Conservation (phyloP, 2,888 invertebrate genomes). For the Fabriciana adippe region DNA sequence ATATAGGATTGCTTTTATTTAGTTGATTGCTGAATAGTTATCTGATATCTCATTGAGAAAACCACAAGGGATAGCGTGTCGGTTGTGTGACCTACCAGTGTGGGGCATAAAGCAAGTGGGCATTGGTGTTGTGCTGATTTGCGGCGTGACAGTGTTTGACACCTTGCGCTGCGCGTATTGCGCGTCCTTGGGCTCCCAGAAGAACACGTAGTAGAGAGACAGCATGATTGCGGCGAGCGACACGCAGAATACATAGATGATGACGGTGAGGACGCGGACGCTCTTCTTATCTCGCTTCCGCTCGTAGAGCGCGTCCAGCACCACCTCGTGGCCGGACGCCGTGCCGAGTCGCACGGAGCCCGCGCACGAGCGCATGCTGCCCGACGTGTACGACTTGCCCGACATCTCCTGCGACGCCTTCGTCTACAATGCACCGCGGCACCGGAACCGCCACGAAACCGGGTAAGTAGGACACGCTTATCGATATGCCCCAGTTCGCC, state of each 20-base stretch:
- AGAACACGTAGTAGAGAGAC: constrained; percentile 95
- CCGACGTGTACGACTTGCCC: constrained; percentile 79
- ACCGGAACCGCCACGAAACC: constrained; percentile 50
- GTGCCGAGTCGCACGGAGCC: constrained; percentile 72
- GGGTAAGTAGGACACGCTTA: constrained; percentile 77
- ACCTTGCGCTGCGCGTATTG: constrained; percentile 79
- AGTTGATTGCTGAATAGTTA: constrained; percentile 2
- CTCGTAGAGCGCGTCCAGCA: constrained; percentile 89
- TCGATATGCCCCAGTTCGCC: constrained; percentile 76
- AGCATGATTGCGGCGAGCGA: constrained; percentile 96
- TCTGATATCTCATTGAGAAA: not conserved
- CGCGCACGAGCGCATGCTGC: constrained; percentile 78
- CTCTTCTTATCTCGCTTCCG: constrained; percentile 93
- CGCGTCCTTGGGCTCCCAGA: constrained; percentile 92
- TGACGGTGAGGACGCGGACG: constrained; percentile 94
- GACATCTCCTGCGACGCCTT: constrained; percentile 71
- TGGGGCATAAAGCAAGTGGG: constrained; percentile 81
- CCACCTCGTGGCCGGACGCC: constrained; percentile 81
- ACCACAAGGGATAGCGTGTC: constrained; percentile 58
- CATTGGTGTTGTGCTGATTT: constrained; percentile 80
- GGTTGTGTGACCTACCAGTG: constrained; percentile 78
- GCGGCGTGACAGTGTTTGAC: constrained; percentile 76
- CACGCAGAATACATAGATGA: constrained; percentile 96
- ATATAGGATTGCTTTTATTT: constrained; percentile 10
- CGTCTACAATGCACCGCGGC: constrained; percentile 57